phyloP scores from a whole-genome alignment of 2,113 vertebrate species.

The Myotis davidii region DNA sequence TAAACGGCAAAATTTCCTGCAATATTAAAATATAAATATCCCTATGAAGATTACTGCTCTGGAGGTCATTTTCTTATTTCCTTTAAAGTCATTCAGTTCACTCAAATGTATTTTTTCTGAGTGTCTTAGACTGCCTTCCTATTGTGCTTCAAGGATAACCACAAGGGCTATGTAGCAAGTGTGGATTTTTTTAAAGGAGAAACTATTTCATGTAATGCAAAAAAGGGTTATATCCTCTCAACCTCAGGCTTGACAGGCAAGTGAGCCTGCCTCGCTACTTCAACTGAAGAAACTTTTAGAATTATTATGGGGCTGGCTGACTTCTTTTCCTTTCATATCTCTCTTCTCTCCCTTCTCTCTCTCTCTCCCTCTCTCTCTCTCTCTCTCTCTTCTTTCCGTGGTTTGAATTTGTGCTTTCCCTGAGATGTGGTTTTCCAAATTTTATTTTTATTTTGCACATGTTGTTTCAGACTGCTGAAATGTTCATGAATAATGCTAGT shows the following conservation, averaged over 20 bases:
- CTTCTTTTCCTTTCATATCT: background rate
- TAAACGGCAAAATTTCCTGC: constrained; percentile 69
- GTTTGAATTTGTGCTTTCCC: constrained; percentile 73
- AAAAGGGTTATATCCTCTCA: constrained; percentile 66
- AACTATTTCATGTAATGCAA: constrained; percentile 69
- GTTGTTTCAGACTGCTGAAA: constrained; percentile 79
- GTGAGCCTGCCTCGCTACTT: constrained; percentile 7
- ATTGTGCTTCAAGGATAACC: constrained; percentile 74
- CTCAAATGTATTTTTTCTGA: constrained; percentile 70
- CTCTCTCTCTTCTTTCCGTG: background rate
- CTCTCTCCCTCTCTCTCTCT: background rate
- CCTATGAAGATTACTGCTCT: constrained; percentile 71
- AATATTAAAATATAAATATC: constrained; percentile 80
- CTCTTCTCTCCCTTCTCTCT: background rate
- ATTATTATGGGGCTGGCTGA: constrained; percentile 69
- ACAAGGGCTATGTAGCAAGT: constrained; percentile 56
- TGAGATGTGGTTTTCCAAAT: constrained; percentile 76
- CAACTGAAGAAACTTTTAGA: constrained; percentile 63
- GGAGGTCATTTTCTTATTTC: constrained; percentile 79
- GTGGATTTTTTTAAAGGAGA: constrained; percentile 38
- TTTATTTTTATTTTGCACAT: constrained; percentile 83
- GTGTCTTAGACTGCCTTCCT: constrained; percentile 41
- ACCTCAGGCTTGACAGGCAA: constrained; percentile 64
- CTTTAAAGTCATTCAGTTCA: constrained; percentile 77
- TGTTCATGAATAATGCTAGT: constrained; percentile 80